These are phyloP conservation scores for Tetranychus cinnabarinus DNA, from an alignment of 1,140 invertebrate species.

Conservation along the genomic window DNA sequence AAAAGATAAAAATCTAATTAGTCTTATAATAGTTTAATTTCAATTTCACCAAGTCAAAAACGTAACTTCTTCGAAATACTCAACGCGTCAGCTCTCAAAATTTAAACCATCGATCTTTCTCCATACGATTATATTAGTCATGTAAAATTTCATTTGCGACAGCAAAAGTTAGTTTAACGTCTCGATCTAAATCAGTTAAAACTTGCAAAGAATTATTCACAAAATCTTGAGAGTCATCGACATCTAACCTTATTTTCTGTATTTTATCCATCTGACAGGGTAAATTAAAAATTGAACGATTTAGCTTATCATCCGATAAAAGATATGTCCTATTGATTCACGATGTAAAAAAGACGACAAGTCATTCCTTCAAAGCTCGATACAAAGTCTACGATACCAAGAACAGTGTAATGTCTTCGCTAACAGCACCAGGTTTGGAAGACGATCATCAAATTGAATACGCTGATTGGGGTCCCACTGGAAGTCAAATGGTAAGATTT, in stretches of 20 bases:
- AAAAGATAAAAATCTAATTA: too few species aligned
- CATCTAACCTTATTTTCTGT: not conserved
- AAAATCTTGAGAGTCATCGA: too few species aligned
- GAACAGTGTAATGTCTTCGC: not conserved
- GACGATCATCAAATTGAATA: conserved; percentile 9
- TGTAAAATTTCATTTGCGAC: too few species aligned
- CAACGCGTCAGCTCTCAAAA: too few species aligned
- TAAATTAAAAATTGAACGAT: conserved; percentile 9
- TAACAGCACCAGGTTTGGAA: not conserved
- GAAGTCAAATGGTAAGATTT: conserved; percentile 17
- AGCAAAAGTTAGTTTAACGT: too few species aligned
- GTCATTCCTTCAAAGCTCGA: not conserved
- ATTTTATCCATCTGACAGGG: conserved; percentile 8
- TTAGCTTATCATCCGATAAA: conserved; percentile 10
- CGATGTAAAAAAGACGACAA: conserved; percentile 7
- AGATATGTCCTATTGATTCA: conserved; percentile 10
- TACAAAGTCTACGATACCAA: conserved; percentile 5
- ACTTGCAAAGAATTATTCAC: too few species aligned
- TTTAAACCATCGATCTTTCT: too few species aligned
- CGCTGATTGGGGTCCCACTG: conserved; percentile 19
- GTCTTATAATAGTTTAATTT: too few species aligned
- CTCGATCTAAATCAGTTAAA: too few species aligned
- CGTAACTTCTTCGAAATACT: too few species aligned
- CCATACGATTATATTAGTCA: too few species aligned
- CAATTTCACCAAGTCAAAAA: too few species aligned